Evolutionary conservation across 2,113 vertebrate species (phyloP).

Genomic region (Chrysemys picta): DNA sequence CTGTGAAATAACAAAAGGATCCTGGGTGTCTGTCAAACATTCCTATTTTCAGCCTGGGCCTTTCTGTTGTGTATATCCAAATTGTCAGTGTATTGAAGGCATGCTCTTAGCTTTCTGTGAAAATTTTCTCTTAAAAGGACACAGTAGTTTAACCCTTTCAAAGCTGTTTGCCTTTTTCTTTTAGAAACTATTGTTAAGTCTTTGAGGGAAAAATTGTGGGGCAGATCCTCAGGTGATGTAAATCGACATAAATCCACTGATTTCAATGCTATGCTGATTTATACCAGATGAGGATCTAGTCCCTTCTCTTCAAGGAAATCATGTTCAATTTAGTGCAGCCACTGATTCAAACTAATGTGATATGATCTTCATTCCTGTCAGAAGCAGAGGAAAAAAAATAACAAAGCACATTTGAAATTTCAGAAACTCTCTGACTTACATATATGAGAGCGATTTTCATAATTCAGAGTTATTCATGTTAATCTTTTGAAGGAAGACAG

Average conservation of each 20-base stretch:
- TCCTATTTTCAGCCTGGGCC: not conserved
- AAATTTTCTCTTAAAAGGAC: not conserved
- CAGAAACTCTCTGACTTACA: not conserved
- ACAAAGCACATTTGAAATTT: not conserved
- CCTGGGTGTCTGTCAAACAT: not conserved
- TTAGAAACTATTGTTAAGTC: not conserved
- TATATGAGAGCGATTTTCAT: conserved; percentile 52
- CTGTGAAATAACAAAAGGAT: not conserved
- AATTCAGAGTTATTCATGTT: conserved; percentile 32
- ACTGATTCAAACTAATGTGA: not conserved
- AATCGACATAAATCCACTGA: not conserved
- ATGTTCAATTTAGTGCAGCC: not conserved
- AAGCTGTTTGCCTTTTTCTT: not conserved
- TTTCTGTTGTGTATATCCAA: not conserved
- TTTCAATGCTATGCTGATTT: conserved; percentile 38
- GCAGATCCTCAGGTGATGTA: not conserved
- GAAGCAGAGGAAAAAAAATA: not conserved
- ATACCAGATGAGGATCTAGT: not conserved
- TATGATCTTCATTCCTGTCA: not conserved
- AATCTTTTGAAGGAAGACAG: conserved; percentile 68
- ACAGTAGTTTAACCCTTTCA: not conserved
- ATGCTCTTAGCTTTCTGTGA: not conserved
- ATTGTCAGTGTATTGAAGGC: not conserved
- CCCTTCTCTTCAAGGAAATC: not conserved
- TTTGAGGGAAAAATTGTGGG: not conserved